Evolutionary conservation across 2,888 invertebrate genomes (phyloP), one percentile per base, ranked within the genome.

Genomic region (Nudaria mundana): DNA sequence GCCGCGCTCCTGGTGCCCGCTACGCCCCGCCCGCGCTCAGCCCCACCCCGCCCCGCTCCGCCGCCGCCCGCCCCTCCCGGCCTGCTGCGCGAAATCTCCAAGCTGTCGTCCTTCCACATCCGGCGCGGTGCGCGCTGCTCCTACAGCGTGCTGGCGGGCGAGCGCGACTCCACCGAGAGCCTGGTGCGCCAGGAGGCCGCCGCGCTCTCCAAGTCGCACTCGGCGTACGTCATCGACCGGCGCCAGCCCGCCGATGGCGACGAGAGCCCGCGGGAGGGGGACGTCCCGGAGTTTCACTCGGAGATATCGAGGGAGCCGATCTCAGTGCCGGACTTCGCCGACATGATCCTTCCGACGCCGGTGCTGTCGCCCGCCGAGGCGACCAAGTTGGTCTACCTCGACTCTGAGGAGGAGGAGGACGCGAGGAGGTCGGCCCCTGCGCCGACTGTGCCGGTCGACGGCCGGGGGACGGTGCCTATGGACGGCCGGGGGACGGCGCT

Each of bases 301-400:
- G 80, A 85, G 40, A 83, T 93, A 71, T 82, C 92, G 0, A 86
- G 93, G 35, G 94, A 94, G 59, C 93, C 93, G 1, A 91, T 93
- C 31, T 94, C 94, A 3, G 94, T 94, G 58, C 94, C 94, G 53
- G 94, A 94, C 73, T 94, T 94, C 69, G 90, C 91, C 3, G 91
- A 91, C 39, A 81, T 93, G 55, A 89, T 91, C 3, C 76, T 92
- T 24, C 92, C 92, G 20, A 92, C 92, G 2, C 92, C 92, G 5
- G 91, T 91, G 12, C 77, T 93, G 31, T 92, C 93, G 0, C 93
- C 94, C 0, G 90, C 92, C 8, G 93, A 93, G 70, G 93, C 92
- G 2, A 84, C 93, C 0, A 89, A 92, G 55, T 82, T 94, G 7
- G 94, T 94, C 1, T 94, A 93, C 68, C 79, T 94, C 25, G 93